These are phyloP conservation scores for Octopus sinensis DNA, from an alignment of 1,140 invertebrate species.

Conservation along the genomic window DNA sequence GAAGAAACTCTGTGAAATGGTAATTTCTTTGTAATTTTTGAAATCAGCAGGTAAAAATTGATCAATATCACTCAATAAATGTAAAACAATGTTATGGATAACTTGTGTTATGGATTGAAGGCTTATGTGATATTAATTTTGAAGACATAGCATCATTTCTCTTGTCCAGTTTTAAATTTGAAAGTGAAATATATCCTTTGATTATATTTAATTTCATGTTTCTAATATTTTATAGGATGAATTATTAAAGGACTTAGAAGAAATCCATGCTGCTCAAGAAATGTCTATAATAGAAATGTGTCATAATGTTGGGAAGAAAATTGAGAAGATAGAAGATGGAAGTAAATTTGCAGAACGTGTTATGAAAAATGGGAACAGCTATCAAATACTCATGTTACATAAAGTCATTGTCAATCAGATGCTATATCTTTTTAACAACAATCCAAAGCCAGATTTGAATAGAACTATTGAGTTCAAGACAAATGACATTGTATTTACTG, in stretches of 20 bases:
- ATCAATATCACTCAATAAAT: no score
- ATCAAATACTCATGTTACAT: conserved; percentile 78
- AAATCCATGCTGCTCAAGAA: conserved; percentile 78
- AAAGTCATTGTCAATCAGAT: conserved; percentile 74
- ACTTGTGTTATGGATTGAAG: no score
- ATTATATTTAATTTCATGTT: conserved; percentile 10
- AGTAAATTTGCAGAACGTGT: conserved; percentile 77
- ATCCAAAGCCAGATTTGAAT: conserved; percentile 73
- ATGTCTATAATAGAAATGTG: conserved; percentile 83
- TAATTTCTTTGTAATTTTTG: no score
- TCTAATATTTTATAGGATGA: conserved; percentile 61
- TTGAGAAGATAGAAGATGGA: conserved; percentile 79
- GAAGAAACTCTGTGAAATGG: no score
- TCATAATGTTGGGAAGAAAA: conserved; percentile 73
- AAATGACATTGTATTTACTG: conserved; percentile 75
- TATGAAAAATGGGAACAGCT: conserved; percentile 75
- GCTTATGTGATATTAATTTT: no score
- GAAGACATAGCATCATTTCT: no score
- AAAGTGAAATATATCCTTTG: no score
- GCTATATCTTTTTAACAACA: conserved; percentile 73
- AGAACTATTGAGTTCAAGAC: conserved; percentile 79
- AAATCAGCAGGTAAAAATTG: no score
- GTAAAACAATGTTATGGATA: no score
- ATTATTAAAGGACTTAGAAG: conserved; percentile 72
- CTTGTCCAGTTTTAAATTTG: no score